Base-by-base conservation (phyloP, 2,113 vertebrate genomes). In the Platanista minor region DNA sequence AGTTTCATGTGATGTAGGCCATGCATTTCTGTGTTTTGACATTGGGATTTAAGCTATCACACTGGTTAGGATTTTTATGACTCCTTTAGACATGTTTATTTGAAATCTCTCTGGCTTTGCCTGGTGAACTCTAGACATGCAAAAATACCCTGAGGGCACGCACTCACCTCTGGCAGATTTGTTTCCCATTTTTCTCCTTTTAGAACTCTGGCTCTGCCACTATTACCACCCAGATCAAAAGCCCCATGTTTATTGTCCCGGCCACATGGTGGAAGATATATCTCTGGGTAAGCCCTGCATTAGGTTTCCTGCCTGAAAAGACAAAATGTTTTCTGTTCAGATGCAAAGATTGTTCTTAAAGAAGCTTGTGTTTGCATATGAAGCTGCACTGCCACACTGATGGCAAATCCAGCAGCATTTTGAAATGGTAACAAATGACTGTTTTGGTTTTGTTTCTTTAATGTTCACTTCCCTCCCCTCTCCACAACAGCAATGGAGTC, bases 271-370 rank as follows among this genome's bases (percentile, higher is more conserved):
- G 97, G 97, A 98, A 98, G 98, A 98, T 97, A 97, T 87, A 98
- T 97, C 3, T 14, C 97, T 85, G 74, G 83, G 82, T 97, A 97
- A 98, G 94, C 75, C 97, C 83, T 97, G 96, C 0, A 0, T 92
- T 98, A 94, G 89, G 86, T 94, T 98, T 98, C 97, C 98, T 98
- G 97, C 94, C 96, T 71, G 59, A 96, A 89, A 93, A 98, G 98
- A 98, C 98, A 99, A 98, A 98, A 97, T 94, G 71, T 95, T 96
- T 98, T 98, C 98, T 98, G 98, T 99, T 98, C 98, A 97, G 93
- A 93, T 82, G 59, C 96, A 98, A 97, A 98, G 95, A 12, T 97
- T 97, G 95, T 97, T 96, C 96, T 97, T 97, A 97, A 94, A 96
- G 97, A 98, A 94, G 86, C 71, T 78, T 97, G 97, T 98, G 96